Evolutionary conservation across 2,113 vertebrate genomes (phyloP).

Genomic region (Esox niger): DNA sequence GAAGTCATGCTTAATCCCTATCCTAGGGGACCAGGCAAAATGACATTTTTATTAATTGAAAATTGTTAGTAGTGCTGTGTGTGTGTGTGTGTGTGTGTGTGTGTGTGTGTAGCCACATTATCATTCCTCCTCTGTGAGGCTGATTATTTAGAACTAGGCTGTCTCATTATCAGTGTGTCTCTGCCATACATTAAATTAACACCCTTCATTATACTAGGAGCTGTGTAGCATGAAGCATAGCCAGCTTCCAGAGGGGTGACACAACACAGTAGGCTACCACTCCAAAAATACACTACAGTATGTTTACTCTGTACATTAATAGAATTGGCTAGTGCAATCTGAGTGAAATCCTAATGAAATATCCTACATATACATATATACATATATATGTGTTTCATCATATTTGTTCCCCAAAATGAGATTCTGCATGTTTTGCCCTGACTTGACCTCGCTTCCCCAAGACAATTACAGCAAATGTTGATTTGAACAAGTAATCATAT

Average conservation of each 20-base stretch:
- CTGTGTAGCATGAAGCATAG: not conserved
- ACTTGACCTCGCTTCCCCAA: no score
- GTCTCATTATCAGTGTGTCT: conserved; percentile 57
- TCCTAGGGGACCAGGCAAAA: conserved; percentile 85
- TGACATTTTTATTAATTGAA: conserved; percentile 97
- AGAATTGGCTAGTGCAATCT: no score
- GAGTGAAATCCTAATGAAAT: no score
- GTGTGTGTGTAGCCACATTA: conserved; percentile 84
- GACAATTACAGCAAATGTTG: no score
- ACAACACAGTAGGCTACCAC: not conserved
- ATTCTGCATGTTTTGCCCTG: no score
- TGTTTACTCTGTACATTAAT: no score
- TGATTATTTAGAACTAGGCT: conserved; percentile 72
- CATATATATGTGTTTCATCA: no score
- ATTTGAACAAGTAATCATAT: no score
- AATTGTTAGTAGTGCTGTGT: conserved; percentile 88
- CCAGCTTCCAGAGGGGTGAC: not conserved
- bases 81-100: no score
- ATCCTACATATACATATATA: no score
- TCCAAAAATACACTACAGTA: not conserved
- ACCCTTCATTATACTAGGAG: conserved; percentile 46
- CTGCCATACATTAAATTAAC: conserved; percentile 40
- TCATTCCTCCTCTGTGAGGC: conserved; percentile 78
- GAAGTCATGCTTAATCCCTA: conserved; percentile 87
- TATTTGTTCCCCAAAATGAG: no score